phyloP scores from a whole-genome alignment of 2,113 vertebrate genomes.

The Cynocephalus volans region DNA sequence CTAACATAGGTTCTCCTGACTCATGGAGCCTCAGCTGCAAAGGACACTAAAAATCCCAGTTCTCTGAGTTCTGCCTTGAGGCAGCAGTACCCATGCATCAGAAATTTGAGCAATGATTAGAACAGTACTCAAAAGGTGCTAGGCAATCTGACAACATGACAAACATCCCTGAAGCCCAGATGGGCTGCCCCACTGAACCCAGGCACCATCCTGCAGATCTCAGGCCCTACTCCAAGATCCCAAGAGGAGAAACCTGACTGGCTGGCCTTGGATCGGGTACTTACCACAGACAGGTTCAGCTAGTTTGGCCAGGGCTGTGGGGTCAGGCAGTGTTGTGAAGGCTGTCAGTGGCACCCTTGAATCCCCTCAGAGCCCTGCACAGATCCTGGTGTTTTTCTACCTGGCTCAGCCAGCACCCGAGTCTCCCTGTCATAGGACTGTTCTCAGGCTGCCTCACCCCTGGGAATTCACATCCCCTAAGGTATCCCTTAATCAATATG shows the following conservation, averaged over 20 bases:
- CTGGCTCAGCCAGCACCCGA: neutral
- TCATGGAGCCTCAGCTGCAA: neutral
- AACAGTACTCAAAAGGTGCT: neutral
- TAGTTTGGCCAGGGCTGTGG: neutral
- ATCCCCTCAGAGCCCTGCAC: neutral
- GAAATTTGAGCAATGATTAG: neutral
- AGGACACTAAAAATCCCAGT: neutral
- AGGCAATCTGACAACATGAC: neutral
- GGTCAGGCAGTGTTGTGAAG: neutral
- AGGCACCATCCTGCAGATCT: neutral
- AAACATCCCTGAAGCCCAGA: neutral
- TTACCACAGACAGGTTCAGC: neutral
- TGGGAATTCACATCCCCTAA: neutral
- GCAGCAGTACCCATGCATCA: neutral
- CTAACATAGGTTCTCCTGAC: neutral
- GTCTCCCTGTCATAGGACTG: neutral
- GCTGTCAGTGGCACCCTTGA: rapidly evolving
- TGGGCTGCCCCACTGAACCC: neutral
- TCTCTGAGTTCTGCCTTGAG: neutral
- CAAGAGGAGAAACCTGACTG: neutral
- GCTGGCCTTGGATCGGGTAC: neutral
- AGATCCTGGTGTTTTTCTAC: neutral
- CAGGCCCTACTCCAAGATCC: too few relatives aligned
- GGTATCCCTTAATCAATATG: neutral
- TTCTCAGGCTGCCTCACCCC: neutral